These are phyloP conservation scores for Paraescarpia echinospica DNA, from an alignment of 1,140 invertebrate species.

Conservation along the genomic window DNA sequence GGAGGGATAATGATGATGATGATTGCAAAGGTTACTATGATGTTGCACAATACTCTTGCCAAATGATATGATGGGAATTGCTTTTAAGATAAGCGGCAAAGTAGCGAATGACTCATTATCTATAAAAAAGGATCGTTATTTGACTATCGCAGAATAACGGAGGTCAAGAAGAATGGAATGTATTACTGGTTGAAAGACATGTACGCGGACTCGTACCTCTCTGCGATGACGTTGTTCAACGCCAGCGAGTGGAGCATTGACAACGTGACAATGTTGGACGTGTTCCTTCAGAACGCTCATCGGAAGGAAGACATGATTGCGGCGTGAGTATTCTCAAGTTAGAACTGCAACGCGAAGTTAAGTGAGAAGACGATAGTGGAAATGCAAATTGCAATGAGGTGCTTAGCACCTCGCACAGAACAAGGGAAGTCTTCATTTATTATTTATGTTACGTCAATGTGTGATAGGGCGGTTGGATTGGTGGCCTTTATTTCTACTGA, in stretches of 20 bases:
- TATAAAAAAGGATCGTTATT: neutral
- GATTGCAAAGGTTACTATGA: neutral
- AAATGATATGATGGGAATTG: neutral
- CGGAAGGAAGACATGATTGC: neutral
- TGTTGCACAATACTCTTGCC: neutral
- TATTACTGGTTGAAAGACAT: neutral
- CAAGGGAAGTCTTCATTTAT: too few relatives aligned
- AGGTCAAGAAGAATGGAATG: neutral
- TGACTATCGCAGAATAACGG: neutral
- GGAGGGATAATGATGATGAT: neutral
- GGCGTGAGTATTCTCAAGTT: neutral
- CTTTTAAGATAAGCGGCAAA: neutral
- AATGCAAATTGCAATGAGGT: too few relatives aligned
- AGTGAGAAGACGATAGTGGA: neutral
- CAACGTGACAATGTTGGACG: neutral
- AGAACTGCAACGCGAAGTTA: neutral
- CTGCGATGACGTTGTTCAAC: neutral
- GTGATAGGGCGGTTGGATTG: too few relatives aligned
- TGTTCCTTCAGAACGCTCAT: neutral
- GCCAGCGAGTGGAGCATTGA: neutral
- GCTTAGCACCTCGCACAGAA: too few relatives aligned
- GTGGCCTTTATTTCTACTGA: too few relatives aligned
- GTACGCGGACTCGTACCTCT: neutral
- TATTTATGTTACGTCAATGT: too few relatives aligned
- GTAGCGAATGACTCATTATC: neutral